A percentile compares a stretch with the other conserved stretches of the same genome.
These are phyloP conservation scores for Bombus waltoni DNA, from an alignment of 1,140 invertebrate genomes.

Conservation along the genomic window DNA sequence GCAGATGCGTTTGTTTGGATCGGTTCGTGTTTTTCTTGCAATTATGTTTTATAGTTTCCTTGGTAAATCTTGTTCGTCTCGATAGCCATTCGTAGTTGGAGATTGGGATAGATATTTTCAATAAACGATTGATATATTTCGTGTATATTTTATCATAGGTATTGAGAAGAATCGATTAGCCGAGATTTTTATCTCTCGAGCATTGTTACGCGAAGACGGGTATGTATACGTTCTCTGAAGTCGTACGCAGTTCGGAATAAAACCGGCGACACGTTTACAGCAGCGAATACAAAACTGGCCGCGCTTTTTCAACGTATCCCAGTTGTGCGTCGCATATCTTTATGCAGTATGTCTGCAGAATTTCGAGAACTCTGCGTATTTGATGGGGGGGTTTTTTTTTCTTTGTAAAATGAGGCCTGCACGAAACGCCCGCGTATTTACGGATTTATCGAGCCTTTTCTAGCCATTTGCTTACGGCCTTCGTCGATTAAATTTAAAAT, in stretches of 20 bases:
- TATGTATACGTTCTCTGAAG: slow-evolving; percentile 5
- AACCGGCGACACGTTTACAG: slow-evolving; percentile 45
- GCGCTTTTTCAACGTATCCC: slow-evolving; percentile 35
- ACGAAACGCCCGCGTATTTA: slow-evolving; percentile 1
- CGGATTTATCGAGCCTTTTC: slow-evolving; percentile 30
- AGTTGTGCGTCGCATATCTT: slow-evolving; percentile 44
- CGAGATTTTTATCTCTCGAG: background rate
- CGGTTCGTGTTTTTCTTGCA: background rate
- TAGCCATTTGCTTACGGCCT: slow-evolving; percentile 15
- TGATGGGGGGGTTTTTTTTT: background rate
- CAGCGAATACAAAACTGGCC: slow-evolving; percentile 44
- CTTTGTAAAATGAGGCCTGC: background rate
- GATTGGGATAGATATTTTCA: background rate
- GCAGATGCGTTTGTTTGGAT: slow-evolving; percentile 1
- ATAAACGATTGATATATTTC: background rate
- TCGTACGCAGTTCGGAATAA: slow-evolving; percentile 17
- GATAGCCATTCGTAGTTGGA: background rate
- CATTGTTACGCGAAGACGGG: background rate
- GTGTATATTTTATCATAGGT: background rate
- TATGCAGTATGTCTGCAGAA: slow-evolving; percentile 49
- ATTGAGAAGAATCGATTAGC: background rate
- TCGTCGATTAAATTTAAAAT: slow-evolving; percentile 39
- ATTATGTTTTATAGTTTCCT: slow-evolving; percentile 10
- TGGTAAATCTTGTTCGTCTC: background rate
- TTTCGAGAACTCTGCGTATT: slow-evolving; percentile 55